phyloP scores from a whole-genome alignment of 2,888 invertebrate species.

The Syrista parreyssii region DNA sequence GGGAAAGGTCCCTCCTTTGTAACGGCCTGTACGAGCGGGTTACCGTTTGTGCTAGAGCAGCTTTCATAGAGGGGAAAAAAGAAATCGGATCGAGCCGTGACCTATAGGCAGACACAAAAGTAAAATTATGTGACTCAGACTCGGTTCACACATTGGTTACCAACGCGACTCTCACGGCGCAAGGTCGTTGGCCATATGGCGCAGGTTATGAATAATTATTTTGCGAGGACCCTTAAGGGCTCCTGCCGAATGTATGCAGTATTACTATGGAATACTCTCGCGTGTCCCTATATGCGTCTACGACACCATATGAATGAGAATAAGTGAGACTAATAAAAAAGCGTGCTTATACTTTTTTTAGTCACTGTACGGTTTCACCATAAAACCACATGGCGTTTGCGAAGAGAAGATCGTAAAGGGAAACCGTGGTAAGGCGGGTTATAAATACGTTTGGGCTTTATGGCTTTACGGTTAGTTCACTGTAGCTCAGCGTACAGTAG shows the following conservation, averaged over 20 bases:
- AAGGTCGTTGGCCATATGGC: constrained; percentile 12
- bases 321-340: neutral
- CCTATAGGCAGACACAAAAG: constrained; percentile 1
- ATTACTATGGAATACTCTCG: neutral
- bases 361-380: neutral
- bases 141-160: neutral
- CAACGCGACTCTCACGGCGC: constrained; percentile 4
- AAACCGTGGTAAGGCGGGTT: neutral
- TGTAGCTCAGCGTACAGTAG: neutral
- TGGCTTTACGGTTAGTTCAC: neutral
- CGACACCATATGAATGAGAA: neutral
- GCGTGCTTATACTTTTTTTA: neutral
- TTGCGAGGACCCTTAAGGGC: neutral
- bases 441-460: neutral
- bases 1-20: neutral
- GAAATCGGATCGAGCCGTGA: constrained; percentile 9
- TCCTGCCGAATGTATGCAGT: neutral
- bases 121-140: constrained; percentile 8
- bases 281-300: neutral
- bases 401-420: neutral
- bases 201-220: neutral
- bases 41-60: neutral
- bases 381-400: neutral
- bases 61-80: neutral
- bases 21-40: neutral